Evolutionary conservation across 1,140 invertebrate species (phyloP).

Genomic region (Brachionus plicatilis): DNA sequence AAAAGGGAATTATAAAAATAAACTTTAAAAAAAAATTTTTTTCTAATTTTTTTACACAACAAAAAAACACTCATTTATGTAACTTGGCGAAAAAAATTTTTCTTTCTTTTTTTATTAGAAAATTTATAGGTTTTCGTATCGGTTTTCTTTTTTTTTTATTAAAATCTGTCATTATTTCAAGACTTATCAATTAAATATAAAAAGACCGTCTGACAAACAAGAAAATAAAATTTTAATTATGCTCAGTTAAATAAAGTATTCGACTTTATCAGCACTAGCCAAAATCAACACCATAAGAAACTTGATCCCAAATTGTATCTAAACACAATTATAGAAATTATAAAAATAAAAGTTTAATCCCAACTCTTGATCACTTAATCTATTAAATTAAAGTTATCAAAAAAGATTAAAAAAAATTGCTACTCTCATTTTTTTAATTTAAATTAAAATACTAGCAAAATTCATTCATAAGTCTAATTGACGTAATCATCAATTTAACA

Average conservation of each 20-base stretch:
- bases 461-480: not conserved
- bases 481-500: not conserved
- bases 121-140: not conserved
- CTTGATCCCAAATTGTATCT: not conserved
- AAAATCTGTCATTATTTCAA: not conserved
- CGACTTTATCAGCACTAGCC: not conserved
- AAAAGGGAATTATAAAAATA: too few relatives aligned
- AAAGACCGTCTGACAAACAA: not conserved
- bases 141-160: not conserved
- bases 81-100: not conserved
- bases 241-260: not conserved
- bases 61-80: not conserved
- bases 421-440: not conserved
- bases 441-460: not conserved
- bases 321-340: not conserved
- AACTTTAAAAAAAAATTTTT: not conserved
- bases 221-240: not conserved
- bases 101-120: not conserved
- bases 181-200: not conserved
- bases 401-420: not conserved
- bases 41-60: not conserved
- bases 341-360: not conserved
- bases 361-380: not conserved
- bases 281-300: not conserved
- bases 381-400: not conserved